Evolutionary conservation across 2,888 invertebrate genomes (phyloP).

Genomic region (Himalopsyche anomala): DNA sequence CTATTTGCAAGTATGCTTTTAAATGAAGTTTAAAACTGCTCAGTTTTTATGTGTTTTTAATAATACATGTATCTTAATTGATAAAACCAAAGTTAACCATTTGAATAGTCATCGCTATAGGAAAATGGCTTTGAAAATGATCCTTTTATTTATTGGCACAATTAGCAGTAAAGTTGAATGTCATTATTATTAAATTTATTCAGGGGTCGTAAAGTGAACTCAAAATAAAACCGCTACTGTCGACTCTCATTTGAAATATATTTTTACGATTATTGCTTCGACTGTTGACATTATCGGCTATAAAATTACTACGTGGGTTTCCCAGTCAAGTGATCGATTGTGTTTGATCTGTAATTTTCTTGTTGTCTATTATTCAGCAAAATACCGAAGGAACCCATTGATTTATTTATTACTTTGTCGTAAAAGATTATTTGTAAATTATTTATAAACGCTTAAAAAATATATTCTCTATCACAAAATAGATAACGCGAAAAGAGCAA

Average conservation of each 20-base stretch:
- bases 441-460: no score
- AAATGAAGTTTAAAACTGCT: no score
- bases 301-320: background rate
- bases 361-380: slow-evolving; percentile 3
- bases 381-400: background rate
- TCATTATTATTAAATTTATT: background rate
- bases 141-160: background rate
- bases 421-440: no score
- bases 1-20: no score
- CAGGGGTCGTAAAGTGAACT: background rate
- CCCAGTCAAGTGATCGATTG: background rate
- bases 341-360: background rate
- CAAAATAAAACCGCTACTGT: background rate
- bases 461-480: no score
- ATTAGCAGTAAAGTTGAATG: background rate
- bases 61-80: no score
- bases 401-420: no score
- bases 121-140: no score
- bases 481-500: no score
- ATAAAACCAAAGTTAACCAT: no score
- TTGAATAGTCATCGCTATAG: no score
- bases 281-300: slow-evolving; percentile 1
- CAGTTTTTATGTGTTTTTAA: no score
- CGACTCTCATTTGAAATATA: slow-evolving; percentile 5
- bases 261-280: slow-evolving; percentile 23